Percentiles rank a stretch among this genome's conserved stretches.
These are phyloP conservation scores for Limnodromus scolopaceus DNA, from an alignment of 2,797 vertebrate species.

Conservation along the genomic window DNA sequence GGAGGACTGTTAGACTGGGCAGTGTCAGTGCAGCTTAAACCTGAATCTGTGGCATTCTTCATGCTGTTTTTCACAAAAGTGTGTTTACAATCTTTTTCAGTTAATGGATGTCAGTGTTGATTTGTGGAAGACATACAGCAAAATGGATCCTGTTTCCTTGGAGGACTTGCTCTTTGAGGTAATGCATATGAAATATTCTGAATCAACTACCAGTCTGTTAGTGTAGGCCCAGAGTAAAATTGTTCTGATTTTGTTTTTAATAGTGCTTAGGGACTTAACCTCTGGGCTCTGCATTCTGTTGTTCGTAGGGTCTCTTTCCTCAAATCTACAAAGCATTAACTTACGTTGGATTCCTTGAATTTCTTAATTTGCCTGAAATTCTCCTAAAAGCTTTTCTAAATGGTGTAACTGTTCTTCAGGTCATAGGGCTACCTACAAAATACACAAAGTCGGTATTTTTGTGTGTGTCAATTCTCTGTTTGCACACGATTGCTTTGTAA, in stretches of 20 bases:
- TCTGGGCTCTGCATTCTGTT: background rate
- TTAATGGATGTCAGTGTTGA: constrained; percentile 92
- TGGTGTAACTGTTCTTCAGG: background rate
- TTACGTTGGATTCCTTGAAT: background rate
- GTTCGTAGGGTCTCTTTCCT: background rate
- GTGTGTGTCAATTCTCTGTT: background rate
- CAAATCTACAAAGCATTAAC: background rate
- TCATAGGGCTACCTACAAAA: background rate
- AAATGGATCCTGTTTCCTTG: constrained; percentile 91
- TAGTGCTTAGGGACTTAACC: background rate
- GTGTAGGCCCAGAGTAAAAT: background rate
- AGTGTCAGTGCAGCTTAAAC: accelerated
- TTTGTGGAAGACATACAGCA: constrained; percentile 91
- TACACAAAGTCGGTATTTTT: background rate
- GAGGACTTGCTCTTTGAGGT: constrained; percentile 90
- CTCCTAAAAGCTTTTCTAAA: background rate
- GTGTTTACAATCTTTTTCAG: constrained; percentile 74
- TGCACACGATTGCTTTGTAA: background rate
- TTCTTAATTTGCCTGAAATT: background rate
- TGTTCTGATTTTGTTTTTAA: background rate
- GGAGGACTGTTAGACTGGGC: background rate
- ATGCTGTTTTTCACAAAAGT: background rate
- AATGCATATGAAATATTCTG: constrained; percentile 6
- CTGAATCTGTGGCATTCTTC: accelerated
- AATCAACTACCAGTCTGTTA: background rate